Base-by-base conservation (phyloP, 2,113 vertebrate genomes). In the Lampris incognitus region DNA sequence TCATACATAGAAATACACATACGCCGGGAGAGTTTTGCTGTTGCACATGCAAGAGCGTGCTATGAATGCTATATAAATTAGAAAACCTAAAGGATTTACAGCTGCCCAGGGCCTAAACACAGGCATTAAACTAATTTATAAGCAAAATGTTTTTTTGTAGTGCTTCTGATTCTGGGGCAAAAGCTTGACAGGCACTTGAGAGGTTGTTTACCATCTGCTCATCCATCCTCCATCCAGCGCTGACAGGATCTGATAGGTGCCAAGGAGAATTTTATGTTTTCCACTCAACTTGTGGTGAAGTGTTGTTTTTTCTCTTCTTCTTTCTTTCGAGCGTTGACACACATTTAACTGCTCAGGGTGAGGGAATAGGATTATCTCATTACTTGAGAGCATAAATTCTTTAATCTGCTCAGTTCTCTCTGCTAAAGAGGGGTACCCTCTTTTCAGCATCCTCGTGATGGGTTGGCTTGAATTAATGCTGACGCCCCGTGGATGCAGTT, bases 131-230 rank as follows among this genome's bases (percentile, higher is more conserved):
- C 0, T 52, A 71, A 65, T 24, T 24, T 24, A 24, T 76, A 36
- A 75, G 71, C 9, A n/a, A 6, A 10, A 63, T 76, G 85, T 64
- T 59, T 68, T 85, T 74, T 72, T 75, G 71, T 74, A 57, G 41
- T 42, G 75, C 57, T 13, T 82, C 59, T 69, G 50, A 68, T 72
- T 78, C 67, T 71, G 55, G 58, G 1, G 69, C 67, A 55, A 66
- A 66, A 72, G 76, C 80, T 74, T 78, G 65, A 55, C 69, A 75
- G 69, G 59, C 88, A 79, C 40, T 81, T 38, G 81, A 81, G 82
- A 82, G 82, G 83, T 89, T 92, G 84, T 92, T 91, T 90, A 86
- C 79, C 58, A 5, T 81, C 68, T 49, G 1, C 66, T 84, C 81
- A 73, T 64, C 76, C 71, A 4, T 71, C 69, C 66, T 59, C 54